A percentile compares a stretch with the other conserved stretches of the same genome.
Conservation (phyloP, 2,797 vertebrate species). For the Fringilla coelebs region DNA sequence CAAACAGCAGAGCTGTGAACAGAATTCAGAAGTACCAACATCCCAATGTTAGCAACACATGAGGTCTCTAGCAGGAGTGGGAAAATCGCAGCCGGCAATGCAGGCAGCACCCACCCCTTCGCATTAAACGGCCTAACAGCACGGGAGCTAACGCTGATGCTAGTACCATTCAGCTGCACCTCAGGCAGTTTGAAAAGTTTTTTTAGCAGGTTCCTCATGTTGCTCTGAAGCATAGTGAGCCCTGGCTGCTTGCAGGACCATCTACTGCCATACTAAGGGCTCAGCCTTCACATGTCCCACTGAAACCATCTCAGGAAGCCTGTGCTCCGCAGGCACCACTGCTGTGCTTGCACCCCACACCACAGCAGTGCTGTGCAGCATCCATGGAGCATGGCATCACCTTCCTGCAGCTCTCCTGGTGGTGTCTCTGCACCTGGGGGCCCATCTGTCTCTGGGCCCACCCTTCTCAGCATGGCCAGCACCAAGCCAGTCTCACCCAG, state of each 20-base stretch:
- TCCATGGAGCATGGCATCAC: background rate
- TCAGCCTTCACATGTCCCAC: background rate
- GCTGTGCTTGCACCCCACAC: background rate
- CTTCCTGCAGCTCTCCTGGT: background rate
- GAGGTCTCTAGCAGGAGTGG: background rate
- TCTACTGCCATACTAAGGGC: background rate
- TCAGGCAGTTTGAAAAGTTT: background rate
- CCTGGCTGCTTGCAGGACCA: background rate
- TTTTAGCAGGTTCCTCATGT: background rate
- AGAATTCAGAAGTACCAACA: background rate
- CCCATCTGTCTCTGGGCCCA: accelerated
- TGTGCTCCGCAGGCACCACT: background rate
- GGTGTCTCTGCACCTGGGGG: background rate
- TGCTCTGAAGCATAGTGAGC: background rate
- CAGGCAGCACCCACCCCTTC: background rate
- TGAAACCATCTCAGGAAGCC: background rate
- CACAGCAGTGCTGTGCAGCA: background rate
- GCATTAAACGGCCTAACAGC: background rate
- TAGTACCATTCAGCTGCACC: background rate
- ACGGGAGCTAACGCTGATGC: background rate
- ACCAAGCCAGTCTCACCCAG: background rate
- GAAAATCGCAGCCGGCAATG: background rate
- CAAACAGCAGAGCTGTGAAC: background rate
- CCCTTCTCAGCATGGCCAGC: background rate
- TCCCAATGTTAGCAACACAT: background rate